phyloP scores from a whole-genome alignment of 2,113 vertebrate genomes.

The Gopherus evgoodei region DNA sequence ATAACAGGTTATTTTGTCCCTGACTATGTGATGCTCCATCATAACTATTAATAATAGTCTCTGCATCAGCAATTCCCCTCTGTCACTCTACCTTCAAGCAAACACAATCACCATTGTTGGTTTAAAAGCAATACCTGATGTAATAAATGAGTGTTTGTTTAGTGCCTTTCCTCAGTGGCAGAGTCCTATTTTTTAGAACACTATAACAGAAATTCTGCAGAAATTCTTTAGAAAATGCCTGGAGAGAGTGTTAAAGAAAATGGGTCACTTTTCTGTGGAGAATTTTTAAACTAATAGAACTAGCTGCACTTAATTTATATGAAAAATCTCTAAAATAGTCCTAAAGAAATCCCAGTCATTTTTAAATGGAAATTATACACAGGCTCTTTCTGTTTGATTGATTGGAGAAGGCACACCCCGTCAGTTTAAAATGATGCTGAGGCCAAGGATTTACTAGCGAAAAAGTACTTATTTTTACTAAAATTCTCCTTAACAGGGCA shows the following conservation, averaged over 20 bases:
- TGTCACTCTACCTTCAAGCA: neutral
- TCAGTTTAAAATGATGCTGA: neutral
- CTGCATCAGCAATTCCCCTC: neutral
- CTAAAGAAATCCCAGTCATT: neutral
- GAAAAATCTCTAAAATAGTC: neutral
- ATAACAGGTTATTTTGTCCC: neutral
- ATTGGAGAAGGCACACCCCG: neutral
- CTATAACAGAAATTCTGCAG: neutral
- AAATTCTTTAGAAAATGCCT: neutral
- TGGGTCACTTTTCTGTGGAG: neutral
- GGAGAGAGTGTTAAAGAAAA: constrained; percentile 6
- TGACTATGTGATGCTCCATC: neutral
- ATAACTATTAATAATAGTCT: neutral
- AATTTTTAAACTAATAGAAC: constrained; percentile 13
- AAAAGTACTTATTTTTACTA: neutral
- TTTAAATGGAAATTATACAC: neutral
- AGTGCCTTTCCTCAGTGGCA: neutral
- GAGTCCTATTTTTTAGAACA: neutral
- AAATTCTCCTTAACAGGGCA: neutral
- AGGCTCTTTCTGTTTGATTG: neutral
- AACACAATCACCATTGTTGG: neutral
- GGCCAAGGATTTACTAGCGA: neutral
- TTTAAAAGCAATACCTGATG: neutral
- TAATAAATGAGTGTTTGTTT: neutral
- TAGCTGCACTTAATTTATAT: neutral